Evolutionary conservation across 2,797 vertebrate species (phyloP), one percentile per base, ranked within the genome.

Genomic region (Lithobates sylvaticus): DNA sequence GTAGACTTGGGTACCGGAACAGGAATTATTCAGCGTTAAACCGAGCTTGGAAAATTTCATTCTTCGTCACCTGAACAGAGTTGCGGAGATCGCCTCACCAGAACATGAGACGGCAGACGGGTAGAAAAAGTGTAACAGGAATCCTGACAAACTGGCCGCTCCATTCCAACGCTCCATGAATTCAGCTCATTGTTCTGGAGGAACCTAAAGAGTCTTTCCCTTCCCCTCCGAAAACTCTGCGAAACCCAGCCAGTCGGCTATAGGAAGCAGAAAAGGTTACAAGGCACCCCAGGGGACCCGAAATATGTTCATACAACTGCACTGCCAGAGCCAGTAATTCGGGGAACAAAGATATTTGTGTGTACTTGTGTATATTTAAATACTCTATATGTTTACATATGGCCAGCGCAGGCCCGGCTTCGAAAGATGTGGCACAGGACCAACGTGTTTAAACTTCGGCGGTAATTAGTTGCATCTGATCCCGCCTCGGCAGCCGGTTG

Each of bases 201-300:
- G 15, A 74, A 83, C 71, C 39, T 68, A 79, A 64, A 83, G 39
- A 64, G 70, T 21, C 54, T n/a, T 7, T 61, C 6, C 64, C 78
- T 29, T 76, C 67, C 85, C 39, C 12, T 61, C 50, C 42, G 1
- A 32, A 72, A 85, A 39, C 67, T 76, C 70, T 32, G n/a, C 10
- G 54, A 74, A 75, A 64, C 58, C 32, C 75, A 78, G 75, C 79
- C 75, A 75, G 77, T 50, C 74, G 26, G 36, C 67, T 29, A 70
- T 82, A 73, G 75, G 75, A 87, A 83, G n/a, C 69, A 54, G 54
- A 76, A 29, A 47, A 86, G 50, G 85, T 83, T 86, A 75, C 86
- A 79, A 27, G 71, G 42, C 39, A 21, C 64, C 73, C n/a, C 70
- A 34, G 32, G 70, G 70, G 81, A 54, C 13, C 54, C 10, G 34